A percentile compares a stretch with the other conserved stretches of the same genome.
These are phyloP conservation scores for Phoenicopterus ruber DNA, from an alignment of 2,113 vertebrate genomes.

Conservation along the genomic window DNA sequence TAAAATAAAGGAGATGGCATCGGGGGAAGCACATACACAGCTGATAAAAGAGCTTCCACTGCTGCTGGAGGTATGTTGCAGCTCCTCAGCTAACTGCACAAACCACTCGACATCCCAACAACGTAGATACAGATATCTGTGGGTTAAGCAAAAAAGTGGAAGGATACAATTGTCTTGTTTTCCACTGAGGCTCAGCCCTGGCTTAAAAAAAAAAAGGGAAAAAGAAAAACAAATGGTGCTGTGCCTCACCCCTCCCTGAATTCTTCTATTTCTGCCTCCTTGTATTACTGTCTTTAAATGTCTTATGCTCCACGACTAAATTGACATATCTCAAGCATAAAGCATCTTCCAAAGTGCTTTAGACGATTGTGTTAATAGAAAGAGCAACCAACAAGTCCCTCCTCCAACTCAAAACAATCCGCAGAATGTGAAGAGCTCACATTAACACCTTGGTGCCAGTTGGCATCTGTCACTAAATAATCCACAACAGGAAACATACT, in stretches of 20 bases:
- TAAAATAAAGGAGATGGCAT: background rate
- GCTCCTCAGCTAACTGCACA: background rate
- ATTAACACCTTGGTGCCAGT: background rate
- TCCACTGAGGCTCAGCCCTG: background rate
- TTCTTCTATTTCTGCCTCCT: background rate
- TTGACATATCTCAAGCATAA: background rate
- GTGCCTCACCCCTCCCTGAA: background rate
- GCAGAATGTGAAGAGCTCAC: background rate
- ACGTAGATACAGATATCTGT: fast-evolving
- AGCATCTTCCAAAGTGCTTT: background rate
- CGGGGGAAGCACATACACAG: fast-evolving
- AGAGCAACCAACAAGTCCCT: background rate
- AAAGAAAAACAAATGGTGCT: fast-evolving
- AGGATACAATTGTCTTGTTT: background rate
- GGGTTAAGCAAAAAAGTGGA: background rate
- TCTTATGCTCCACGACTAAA: background rate
- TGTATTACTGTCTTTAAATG: background rate
- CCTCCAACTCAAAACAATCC: background rate
- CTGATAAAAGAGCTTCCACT: background rate
- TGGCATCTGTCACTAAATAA: background rate
- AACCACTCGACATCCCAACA: background rate
- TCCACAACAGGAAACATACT: background rate
- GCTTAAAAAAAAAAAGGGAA: background rate
- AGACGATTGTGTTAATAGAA: background rate
- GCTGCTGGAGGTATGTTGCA: background rate